phyloP scores from a whole-genome alignment of 2,113 vertebrate species.

The Telmatochromis brachygnathus region DNA sequence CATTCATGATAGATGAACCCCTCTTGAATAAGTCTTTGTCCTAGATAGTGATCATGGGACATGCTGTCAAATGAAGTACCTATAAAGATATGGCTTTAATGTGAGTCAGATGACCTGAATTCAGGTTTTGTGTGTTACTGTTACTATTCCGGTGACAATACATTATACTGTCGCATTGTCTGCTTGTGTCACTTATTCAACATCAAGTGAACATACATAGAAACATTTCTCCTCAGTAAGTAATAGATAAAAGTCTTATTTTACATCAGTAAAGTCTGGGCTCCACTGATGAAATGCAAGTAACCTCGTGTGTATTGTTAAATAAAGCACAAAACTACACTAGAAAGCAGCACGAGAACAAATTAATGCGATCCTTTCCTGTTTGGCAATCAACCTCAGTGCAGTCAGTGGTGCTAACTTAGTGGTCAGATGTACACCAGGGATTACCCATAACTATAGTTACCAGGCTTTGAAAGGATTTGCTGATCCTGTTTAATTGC shows the following conservation, averaged over 20 bases:
- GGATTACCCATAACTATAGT: not conserved
- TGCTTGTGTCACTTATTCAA: not conserved
- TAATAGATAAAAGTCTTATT: not conserved
- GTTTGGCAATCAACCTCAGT: constrained; percentile 3
- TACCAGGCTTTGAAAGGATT: constrained; percentile 7
- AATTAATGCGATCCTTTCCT: constrained; percentile 23
- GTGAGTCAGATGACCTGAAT: constrained; percentile 42
- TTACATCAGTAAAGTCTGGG: not conserved
- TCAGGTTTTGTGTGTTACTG: not conserved
- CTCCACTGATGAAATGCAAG: not conserved
- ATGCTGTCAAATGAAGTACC: constrained; percentile 41
- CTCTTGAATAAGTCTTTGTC: constrained; percentile 50
- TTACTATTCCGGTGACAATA: not conserved
- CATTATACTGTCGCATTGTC: not conserved
- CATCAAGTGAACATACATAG: not conserved
- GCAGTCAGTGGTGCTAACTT: not conserved
- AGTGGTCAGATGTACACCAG: constrained; percentile 3
- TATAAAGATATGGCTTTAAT: constrained; percentile 23
- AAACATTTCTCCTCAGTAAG: not conserved
- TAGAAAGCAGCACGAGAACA: not conserved
- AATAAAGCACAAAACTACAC: not conserved
- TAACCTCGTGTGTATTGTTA: constrained; percentile 1
- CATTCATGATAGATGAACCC: constrained; percentile 34
- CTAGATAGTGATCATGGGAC: constrained; percentile 41
- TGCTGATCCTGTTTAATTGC: constrained; percentile 41